Evolutionary conservation across 1,140 invertebrate genomes (phyloP).

Genomic region (Magallana ariakensis): DNA sequence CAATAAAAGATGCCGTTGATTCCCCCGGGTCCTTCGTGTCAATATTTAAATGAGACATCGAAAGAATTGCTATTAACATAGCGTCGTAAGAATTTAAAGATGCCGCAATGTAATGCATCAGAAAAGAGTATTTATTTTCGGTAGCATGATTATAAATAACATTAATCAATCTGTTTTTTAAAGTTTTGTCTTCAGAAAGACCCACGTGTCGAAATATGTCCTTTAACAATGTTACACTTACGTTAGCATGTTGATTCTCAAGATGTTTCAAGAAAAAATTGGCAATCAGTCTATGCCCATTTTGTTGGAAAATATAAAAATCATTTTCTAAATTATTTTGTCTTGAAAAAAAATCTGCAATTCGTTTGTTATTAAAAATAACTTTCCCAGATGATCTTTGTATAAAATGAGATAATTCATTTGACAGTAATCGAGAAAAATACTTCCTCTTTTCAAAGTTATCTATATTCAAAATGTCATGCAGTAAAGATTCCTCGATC

Average conservation of each 20-base stretch:
- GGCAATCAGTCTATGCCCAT: neutral
- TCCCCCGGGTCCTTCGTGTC: neutral
- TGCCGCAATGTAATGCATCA: neutral
- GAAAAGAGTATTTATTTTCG: neutral
- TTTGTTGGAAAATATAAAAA: neutral
- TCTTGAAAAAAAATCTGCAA: neutral
- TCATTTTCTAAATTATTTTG: neutral
- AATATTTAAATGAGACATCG: neutral
- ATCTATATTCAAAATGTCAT: neutral
- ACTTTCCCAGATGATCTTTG: neutral
- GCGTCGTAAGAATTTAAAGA: neutral
- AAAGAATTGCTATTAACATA: neutral
- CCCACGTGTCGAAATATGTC: neutral
- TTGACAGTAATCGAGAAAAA: neutral
- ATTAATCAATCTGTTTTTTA: neutral
- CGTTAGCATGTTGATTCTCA: neutral
- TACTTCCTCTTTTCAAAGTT: neutral
- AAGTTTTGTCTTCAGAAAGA: neutral
- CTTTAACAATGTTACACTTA: neutral
- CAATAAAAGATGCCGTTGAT: neutral
- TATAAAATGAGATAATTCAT: neutral
- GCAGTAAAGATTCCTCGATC: neutral
- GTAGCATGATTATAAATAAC: neutral
- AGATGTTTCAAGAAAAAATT: neutral
- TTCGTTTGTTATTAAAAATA: neutral